Conservation (phyloP, 1,140 invertebrate species). For the Orchesella cincta region DNA sequence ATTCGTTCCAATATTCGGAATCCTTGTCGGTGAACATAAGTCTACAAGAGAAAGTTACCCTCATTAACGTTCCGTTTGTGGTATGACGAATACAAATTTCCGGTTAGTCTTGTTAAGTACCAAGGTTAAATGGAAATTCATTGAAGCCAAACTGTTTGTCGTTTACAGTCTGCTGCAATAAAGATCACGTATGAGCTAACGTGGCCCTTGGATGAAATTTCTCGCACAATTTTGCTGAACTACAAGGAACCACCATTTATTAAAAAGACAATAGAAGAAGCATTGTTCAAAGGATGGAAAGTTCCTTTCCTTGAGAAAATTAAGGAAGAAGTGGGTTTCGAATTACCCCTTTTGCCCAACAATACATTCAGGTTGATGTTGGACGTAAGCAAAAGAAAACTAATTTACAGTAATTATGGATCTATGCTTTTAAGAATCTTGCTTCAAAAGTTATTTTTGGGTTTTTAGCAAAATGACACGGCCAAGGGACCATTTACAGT, state of each 20-base stretch:
- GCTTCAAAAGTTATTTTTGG: background rate
- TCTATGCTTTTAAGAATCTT: background rate
- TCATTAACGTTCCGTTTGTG: slow-evolving; percentile 45
- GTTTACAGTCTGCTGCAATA: background rate
- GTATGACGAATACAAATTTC: slow-evolving; percentile 28
- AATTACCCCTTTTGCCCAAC: background rate
- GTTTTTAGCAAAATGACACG: slow-evolving; percentile 3
- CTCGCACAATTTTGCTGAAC: background rate
- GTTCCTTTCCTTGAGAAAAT: background rate
- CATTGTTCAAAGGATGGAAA: background rate
- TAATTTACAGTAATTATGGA: background rate
- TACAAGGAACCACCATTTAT: background rate
- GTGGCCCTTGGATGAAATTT: background rate
- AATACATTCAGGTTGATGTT: background rate
- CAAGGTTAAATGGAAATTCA: background rate
- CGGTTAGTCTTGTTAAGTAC: background rate
- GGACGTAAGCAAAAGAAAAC: background rate
- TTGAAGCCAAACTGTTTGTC: background rate
- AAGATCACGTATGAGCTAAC: background rate
- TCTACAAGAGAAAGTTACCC: slow-evolving; percentile 38
- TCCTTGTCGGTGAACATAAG: slow-evolving; percentile 25
- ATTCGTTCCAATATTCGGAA: slow-evolving; percentile 28
- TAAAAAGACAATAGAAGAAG: background rate
- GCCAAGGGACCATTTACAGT: background rate
- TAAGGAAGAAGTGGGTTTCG: background rate